Conservation (phyloP, 2,888 invertebrate species). For the Tachina fera region DNA sequence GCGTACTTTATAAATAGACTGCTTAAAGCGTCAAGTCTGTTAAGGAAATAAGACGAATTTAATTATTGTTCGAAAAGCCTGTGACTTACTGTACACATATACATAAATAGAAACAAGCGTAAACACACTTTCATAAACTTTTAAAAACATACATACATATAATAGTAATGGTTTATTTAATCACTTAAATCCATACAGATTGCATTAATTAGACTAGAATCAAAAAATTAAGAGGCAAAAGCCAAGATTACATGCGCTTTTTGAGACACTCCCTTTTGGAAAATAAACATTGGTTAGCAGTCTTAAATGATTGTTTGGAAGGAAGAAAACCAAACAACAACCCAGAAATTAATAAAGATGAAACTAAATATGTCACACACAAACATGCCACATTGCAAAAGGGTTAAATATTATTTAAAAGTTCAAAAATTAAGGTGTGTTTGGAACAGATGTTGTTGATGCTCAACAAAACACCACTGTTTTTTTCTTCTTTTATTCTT, state of each 20-base stretch:
- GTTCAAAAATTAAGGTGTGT: constrained; percentile 52
- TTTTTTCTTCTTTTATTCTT: neutral
- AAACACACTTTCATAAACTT: neutral
- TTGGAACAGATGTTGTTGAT: constrained; percentile 21
- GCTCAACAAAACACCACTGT: constrained; percentile 5
- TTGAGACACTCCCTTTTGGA: constrained; percentile 21
- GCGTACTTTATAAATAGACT: too few relatives aligned
- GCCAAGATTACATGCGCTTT: neutral
- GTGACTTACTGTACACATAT: too few relatives aligned
- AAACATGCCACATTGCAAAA: constrained; percentile 31
- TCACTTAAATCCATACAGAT: neutral
- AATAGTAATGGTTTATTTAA: constrained; percentile 1
- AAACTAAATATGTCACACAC: constrained; percentile 48
- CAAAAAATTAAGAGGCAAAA: neutral
- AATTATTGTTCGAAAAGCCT: too few relatives aligned
- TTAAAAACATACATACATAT: too few relatives aligned
- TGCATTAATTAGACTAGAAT: constrained; percentile 35
- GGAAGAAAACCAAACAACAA: neutral
- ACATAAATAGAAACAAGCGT: too few relatives aligned
- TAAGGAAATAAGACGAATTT: too few relatives aligned
- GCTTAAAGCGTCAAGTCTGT: too few relatives aligned
- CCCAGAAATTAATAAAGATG: constrained; percentile 51
- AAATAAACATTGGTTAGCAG: neutral
- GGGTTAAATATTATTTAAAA: constrained; percentile 43
- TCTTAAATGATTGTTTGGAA: neutral